Evolutionary conservation across 64 coral and sea anemone genomes (phyloP), one percentile per base, ranked within the genome.

Genomic region (Catalaphyllia jardinei): DNA sequence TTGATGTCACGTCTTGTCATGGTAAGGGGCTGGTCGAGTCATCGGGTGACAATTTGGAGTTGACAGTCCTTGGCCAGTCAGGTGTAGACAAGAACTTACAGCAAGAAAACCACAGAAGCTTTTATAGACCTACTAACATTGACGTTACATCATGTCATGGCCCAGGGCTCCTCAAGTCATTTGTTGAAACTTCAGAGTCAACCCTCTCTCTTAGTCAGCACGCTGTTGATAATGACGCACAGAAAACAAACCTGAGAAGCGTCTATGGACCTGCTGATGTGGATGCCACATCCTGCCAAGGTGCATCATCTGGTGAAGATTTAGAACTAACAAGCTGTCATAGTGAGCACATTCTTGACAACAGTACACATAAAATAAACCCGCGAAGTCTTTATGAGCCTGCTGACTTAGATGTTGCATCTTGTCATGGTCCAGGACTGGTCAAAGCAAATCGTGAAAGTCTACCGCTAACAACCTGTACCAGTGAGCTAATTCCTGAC

Each of bases 1-100:
- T 93, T 31, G 91, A 93, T 83, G 67, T 93, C 35, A 93, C 85
- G 16, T 31, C 75, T 55, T 92, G 91, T 29, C 71, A 31, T 79
- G 83, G 91, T 49, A 15, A 63, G 14, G 91, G 91, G 39, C 35
- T 92, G 0, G 28, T 57, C 28, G 29, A 65, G 12, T 52, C 80
- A 67, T 28, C 35, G 19, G 60, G 65, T 28, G 24, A 25, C 10
- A 65, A 52, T 11, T 1, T 39, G 22, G 81, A 51, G 20, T 14
- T 46, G 4, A 49, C 49, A 79, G 62, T 1, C 20, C 17, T 0
- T 8, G 28, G 8, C 19, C 52, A 80, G 25, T 13, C 5, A 7
- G 7, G 3, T 29, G 0, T 27, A 1, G 78, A 54, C 11, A 29
- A n/a, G 2, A 15, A 8, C 12, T 2, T 9, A 29, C 49, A 79